These are phyloP conservation scores for Leptoclinus maculatus DNA, from an alignment of 2,797 vertebrate genomes.

Conservation along the genomic window DNA sequence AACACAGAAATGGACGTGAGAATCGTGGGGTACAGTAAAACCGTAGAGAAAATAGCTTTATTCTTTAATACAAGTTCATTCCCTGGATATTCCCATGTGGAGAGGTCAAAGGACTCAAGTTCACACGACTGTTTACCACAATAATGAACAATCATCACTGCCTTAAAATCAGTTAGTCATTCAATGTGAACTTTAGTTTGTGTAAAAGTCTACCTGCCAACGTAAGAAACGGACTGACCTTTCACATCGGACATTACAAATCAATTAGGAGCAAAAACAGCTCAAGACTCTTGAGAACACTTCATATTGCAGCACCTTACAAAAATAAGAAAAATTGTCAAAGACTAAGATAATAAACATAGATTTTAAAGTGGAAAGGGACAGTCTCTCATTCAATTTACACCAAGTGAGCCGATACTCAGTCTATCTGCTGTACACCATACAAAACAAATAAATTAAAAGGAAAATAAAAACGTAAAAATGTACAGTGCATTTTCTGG, in stretches of 20 bases:
- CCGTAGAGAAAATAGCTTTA: slow-evolving; percentile 7
- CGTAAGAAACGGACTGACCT: not conserved
- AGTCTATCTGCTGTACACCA: not conserved
- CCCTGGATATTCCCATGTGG: not conserved
- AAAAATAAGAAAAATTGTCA: not conserved
- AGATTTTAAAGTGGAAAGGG: not conserved
- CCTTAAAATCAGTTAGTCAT: slow-evolving; percentile 24
- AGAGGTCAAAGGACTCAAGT: not conserved
- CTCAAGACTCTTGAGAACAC: not conserved
- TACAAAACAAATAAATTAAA: not conserved
- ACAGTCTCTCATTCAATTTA: not conserved
- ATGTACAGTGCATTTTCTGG: not conserved
- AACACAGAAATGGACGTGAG: not conserved
- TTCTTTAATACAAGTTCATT: slow-evolving; percentile 23
- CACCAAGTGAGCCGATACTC: not conserved
- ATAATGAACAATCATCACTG: slow-evolving; percentile 3
- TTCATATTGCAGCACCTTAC: not conserved
- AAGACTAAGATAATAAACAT: not conserved
- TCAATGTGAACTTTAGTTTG: slow-evolving; percentile 17
- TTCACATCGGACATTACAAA: not conserved
- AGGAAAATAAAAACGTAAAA: not conserved
- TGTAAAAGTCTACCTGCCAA: not conserved
- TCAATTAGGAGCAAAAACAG: not conserved
- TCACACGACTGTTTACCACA: not conserved
- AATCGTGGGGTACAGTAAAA: not conserved